Base-by-base conservation (phyloP, 1,140 invertebrate species). In the Brachionus koreanus region DNA sequence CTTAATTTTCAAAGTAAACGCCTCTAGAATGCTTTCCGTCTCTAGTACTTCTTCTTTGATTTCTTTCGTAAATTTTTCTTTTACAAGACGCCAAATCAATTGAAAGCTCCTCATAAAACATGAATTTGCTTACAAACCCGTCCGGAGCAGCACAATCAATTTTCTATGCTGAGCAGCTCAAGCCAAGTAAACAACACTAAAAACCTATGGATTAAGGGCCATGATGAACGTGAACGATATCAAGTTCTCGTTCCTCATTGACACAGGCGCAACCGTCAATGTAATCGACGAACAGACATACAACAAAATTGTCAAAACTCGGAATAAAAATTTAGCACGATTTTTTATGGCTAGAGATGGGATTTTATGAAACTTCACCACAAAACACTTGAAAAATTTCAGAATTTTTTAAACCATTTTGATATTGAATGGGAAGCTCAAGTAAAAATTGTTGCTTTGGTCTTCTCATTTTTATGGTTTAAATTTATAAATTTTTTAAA, bases 231-330 rank as follows among this genome's bases (percentile, higher is more conserved):
- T 72, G 12, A 43, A 43, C 37, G 6, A 43, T 7, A 16, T 5
- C n/a, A 42, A 19, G 4, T 12, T 72, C 13, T 42, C 35, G 6
- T 72, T 72, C 9, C 67, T 72, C 0, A 42, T 72, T 7, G 67
- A 72, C 67, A 72, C 37, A 5, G 67, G 67, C 12, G 35, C 37
- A 7, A 35, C 67, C 3, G 23, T 72, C 3, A 72, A 72, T 25
- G 67, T 72, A 5, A 72, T 43, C 35, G 67, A 42, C 23, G 37
- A 72, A 43, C 6, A 19, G n/a, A 72, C 67, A 72, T 72, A 72
- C 37, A 43, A 72, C 16, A 19, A 42, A 19, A 29, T 72, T 3
- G 16, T 5, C 23, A 13, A 5, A 16, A 72, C 3, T 6, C 67
- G 35, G 5, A 72, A 0, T 1, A 42, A 23, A 42, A 7, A 16